Evolutionary conservation across 1,140 invertebrate species (phyloP), one percentile per base, ranked within the genome.

Genomic region (Drosophila bifasciata): DNA sequence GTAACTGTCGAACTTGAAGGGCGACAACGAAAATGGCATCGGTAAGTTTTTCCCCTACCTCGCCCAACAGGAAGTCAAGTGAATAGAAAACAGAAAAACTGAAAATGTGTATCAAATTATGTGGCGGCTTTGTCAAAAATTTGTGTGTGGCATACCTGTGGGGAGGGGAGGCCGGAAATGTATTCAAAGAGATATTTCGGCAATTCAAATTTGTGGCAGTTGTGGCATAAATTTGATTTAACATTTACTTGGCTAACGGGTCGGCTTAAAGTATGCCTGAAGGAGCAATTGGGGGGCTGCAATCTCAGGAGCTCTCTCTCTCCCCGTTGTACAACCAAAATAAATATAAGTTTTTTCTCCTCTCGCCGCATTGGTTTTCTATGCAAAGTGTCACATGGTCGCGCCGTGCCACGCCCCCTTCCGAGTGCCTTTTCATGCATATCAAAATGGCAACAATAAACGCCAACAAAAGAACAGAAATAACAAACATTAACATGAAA

Each of bases 401-500:
- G 23, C 15, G n/a, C n/a, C n/a, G 19, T 76, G 66, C 59, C 79
- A 78, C 71, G 64, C 79, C 79, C 48, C 56, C 59, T 61, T 43
- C 51, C 52, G 46, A 46, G 45, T 66, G 59, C 53, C 81, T 53
- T 77, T 81, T 88, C 78, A 81, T 86, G 81, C 81, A 86, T 86
- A 86, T 86, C 81, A 86, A 71, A 88, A 88, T 81, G 78, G 83
- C 83, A 81, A 88, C 81, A 86, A 86, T 86, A 88, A 86, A 78
- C 63, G 81, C 52, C 73, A 86, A 85, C 81, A 86, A 86, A 86
- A 88, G 81, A 77, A 81, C 71, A 86, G 81, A 69, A 86, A 86
- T 88, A 86, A 86, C 81, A 86, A 81, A 89, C 78, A 90, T 77
- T 77, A 83, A 89, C 75, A 90, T 89, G 51, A 49, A 81, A 62